Evolutionary conservation across 2,888 invertebrate species (phyloP).

Genomic region (Nezara viridula): DNA sequence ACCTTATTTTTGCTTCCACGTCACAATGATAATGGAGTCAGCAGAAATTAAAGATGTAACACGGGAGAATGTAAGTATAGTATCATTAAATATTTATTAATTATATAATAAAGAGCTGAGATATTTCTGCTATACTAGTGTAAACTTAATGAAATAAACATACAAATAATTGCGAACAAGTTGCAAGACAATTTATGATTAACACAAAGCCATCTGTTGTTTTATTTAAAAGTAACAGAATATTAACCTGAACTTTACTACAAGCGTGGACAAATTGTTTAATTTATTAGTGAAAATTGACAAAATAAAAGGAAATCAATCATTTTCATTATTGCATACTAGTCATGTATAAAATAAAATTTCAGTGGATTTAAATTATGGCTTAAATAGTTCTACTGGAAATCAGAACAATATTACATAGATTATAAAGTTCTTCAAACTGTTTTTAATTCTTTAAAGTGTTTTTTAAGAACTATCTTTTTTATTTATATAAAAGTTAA

Average conservation of each 20-base stretch:
- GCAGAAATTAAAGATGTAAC: neutral
- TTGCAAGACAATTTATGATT: neutral
- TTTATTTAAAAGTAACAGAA: too few relatives aligned
- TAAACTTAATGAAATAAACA: neutral
- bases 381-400: too few relatives aligned
- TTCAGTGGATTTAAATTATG: too few relatives aligned
- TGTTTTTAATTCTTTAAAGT: too few relatives aligned
- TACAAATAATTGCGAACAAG: neutral
- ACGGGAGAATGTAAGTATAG: neutral
- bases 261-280: neutral
- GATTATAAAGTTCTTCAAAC: too few relatives aligned
- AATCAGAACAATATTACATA: too few relatives aligned
- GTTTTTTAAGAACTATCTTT: too few relatives aligned
- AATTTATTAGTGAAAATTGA: neutral
- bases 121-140: neutral
- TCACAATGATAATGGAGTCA: conserved; percentile 3
- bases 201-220: too few relatives aligned
- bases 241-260: too few relatives aligned
- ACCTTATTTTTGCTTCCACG: neutral
- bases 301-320: neutral
- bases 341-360: too few relatives aligned
- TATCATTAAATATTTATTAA: neutral
- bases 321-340: neutral
- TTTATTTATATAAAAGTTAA: too few relatives aligned
- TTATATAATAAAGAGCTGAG: neutral